A percentile compares a stretch with the other conserved stretches of the same genome.
Conservation (phyloP, 2,888 invertebrate species). For the Aricia artaxerxes region DNA sequence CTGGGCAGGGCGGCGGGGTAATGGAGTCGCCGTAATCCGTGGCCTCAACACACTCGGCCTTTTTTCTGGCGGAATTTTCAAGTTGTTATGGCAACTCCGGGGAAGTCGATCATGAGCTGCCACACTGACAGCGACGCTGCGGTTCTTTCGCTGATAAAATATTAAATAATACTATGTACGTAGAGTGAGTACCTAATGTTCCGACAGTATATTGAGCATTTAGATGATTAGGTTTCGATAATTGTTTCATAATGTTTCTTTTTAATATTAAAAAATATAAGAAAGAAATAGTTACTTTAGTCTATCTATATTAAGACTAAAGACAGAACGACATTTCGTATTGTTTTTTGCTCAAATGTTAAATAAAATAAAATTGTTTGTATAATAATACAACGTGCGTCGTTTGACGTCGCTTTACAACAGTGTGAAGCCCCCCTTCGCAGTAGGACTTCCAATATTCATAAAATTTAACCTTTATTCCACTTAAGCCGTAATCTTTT, state of each 20-base stretch:
- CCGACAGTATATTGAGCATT: no score
- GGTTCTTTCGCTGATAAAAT: background rate
- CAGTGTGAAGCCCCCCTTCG: slow-evolving; percentile 1
- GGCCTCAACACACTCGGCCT: slow-evolving; percentile 28
- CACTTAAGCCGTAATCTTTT: slow-evolving; percentile 33
- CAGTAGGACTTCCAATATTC: slow-evolving; percentile 29
- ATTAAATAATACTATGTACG: no score
- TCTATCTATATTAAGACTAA: no score
- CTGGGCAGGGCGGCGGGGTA: background rate
- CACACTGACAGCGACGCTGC: slow-evolving; percentile 21
- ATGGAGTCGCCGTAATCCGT: slow-evolving; percentile 33
- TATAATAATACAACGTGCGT: background rate
- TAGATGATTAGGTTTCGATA: no score
- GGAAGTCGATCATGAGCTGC: background rate
- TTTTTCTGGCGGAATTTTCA: slow-evolving; percentile 33
- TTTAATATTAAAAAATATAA: no score
- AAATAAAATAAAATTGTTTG: no score
- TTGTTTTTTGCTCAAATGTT: no score
- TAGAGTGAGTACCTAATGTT: no score
- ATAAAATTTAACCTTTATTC: slow-evolving; percentile 34
- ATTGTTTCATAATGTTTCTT: no score
- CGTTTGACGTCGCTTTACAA: background rate
- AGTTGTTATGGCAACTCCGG: slow-evolving; percentile 26
- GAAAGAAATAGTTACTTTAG: no score
- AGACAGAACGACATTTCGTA: no score